Evolutionary conservation across 2,888 invertebrate genomes (phyloP).

Genomic region (Campoletis raptor): DNA sequence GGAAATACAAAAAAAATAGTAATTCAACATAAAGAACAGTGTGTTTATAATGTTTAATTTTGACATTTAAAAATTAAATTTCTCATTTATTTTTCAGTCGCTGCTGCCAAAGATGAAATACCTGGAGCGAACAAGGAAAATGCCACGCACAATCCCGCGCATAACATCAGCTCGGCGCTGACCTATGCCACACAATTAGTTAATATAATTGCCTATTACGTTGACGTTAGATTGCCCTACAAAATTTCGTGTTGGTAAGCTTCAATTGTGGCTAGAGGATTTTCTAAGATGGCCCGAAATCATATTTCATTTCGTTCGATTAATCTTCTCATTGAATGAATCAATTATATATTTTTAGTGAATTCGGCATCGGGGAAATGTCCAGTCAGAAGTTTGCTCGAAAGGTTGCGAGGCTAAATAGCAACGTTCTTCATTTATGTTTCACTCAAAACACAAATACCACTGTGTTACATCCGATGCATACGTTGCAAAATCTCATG

Average conservation of each 20-base stretch:
- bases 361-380: conserved; percentile 91
- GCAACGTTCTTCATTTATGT: conserved; percentile 92
- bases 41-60: neutral
- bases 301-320: neutral
- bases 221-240: conserved; percentile 93
- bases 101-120: conserved; percentile 86
- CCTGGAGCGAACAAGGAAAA: conserved; percentile 86
- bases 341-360: conserved; percentile 86
- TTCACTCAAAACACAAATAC: conserved; percentile 91
- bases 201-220: conserved; percentile 92
- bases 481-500: conserved; percentile 91
- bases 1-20: neutral
- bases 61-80: neutral
- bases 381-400: conserved; percentile 90
- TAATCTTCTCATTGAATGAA: neutral
- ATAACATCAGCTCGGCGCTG: conserved; percentile 92
- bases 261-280: neutral
- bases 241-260: conserved; percentile 89
- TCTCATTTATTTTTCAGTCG: conserved; percentile 83
- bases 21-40: no score
- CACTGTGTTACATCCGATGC: conserved; percentile 88
- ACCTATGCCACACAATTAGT: conserved; percentile 95
- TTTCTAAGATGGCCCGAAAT: neutral
- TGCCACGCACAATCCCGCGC: conserved; percentile 89
- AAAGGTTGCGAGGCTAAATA: conserved; percentile 92